Evolutionary conservation across 2,888 invertebrate genomes (phyloP).

Genomic region (Eupeodes luniger): DNA sequence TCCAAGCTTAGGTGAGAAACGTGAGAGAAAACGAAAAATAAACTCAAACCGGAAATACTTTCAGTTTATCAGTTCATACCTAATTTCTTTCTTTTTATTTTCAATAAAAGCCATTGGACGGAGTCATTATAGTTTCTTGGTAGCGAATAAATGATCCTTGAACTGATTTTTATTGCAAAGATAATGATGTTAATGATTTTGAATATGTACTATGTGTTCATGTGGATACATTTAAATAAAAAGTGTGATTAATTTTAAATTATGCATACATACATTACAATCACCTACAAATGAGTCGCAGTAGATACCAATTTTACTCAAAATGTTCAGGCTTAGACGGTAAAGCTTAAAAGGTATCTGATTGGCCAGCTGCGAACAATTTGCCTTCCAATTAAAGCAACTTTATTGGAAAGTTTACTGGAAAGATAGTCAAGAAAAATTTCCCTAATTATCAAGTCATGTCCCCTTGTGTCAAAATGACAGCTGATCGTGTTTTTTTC

Average conservation of each 20-base stretch:
- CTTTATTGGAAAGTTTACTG: too few species aligned
- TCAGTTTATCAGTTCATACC: constrained; percentile 46
- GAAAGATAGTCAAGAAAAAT: too few species aligned
- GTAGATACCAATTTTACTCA: too few species aligned
- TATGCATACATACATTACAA: neutral
- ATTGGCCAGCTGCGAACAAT: too few species aligned
- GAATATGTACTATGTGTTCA: too few species aligned
- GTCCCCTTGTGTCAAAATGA: too few species aligned
- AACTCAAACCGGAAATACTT: constrained; percentile 72
- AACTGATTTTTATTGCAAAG: constrained; percentile 51
- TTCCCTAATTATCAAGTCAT: too few species aligned
- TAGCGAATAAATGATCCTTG: constrained; percentile 54
- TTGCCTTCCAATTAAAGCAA: too few species aligned
- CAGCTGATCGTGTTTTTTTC: too few species aligned
- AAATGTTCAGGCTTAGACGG: too few species aligned
- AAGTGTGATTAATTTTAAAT: neutral
- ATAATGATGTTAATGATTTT: constrained; percentile 12
- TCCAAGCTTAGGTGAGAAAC: constrained; percentile 50
- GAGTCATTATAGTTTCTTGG: constrained; percentile 34
- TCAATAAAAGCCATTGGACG: constrained; percentile 31
- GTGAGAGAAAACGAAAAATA: constrained; percentile 60
- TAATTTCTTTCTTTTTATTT: constrained; percentile 38
- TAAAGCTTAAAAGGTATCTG: too few species aligned
- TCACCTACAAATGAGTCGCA: neutral
- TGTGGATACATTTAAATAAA: neutral